These are phyloP conservation scores for Stictocephala bisonia DNA, from an alignment of 2,888 invertebrate species.

Conservation along the genomic window DNA sequence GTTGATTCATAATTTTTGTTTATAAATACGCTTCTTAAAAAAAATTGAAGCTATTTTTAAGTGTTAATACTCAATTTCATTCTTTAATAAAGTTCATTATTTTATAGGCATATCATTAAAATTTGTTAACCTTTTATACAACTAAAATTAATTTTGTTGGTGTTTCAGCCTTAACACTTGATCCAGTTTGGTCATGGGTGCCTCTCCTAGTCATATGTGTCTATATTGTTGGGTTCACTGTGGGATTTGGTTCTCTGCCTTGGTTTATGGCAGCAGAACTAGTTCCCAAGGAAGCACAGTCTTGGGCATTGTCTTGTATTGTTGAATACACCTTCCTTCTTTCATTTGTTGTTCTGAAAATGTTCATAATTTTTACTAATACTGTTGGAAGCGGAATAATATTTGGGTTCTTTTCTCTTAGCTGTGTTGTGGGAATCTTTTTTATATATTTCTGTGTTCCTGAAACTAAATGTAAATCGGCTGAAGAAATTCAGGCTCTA, in stretches of 20 bases:
- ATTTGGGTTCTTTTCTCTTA: conserved; percentile 43
- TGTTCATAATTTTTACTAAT: conserved; percentile 37
- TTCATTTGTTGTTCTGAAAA: conserved; percentile 39
- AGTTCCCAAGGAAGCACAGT: conserved; percentile 63
- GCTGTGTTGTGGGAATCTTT: conserved; percentile 37
- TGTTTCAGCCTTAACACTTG: conserved; percentile 9
- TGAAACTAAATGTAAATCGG: conserved; percentile 40
- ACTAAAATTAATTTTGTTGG: too few relatives aligned
- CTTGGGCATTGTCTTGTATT: conserved; percentile 35
- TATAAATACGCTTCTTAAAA: too few relatives aligned
- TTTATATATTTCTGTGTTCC: conserved; percentile 45
- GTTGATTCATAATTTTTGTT: too few relatives aligned
- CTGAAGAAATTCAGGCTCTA: conserved; percentile 38
- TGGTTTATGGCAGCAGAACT: conserved; percentile 66
- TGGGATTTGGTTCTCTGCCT: conserved; percentile 65
- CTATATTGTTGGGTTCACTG: conserved; percentile 63
- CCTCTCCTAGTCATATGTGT: conserved; percentile 63
- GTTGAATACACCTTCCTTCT: conserved; percentile 29
- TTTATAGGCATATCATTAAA: too few relatives aligned
- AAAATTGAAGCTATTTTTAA: too few relatives aligned
- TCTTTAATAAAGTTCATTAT: background rate
- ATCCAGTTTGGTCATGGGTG: conserved; percentile 59
- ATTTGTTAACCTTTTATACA: background rate
- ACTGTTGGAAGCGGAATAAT: conserved; percentile 23
- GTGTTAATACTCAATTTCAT: too few relatives aligned